Conservation (phyloP, 1,140 invertebrate genomes). For the Hyposmocoma kahamanoa region DNA sequence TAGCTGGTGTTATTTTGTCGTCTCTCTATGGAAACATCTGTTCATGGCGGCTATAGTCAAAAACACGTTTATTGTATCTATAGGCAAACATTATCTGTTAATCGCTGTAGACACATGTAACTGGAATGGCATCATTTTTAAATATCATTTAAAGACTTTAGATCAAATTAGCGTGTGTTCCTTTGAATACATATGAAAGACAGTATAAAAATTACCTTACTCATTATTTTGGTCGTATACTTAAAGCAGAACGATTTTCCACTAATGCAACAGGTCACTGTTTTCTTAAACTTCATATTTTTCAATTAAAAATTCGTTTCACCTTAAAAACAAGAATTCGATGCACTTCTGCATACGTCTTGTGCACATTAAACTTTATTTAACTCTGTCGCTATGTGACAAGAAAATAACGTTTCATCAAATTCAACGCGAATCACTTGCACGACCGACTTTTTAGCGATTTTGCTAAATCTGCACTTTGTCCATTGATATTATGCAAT, state of each 20-base stretch:
- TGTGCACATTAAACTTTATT: background rate
- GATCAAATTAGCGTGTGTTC: too few relatives aligned
- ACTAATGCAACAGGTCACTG: slow-evolving; percentile 53
- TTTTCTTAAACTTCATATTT: slow-evolving; percentile 63
- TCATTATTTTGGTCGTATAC: slow-evolving; percentile 46
- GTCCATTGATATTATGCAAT: background rate
- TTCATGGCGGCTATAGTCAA: too few relatives aligned
- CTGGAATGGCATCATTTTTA: too few relatives aligned
- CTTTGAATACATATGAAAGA: too few relatives aligned
- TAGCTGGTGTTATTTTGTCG: slow-evolving; percentile 23
- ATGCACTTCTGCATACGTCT: background rate
- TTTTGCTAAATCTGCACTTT: background rate
- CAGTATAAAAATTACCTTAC: slow-evolving; percentile 23
- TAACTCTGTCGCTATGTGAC: background rate
- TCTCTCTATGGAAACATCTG: too few relatives aligned
- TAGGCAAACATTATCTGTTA: too few relatives aligned
- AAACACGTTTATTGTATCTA: too few relatives aligned
- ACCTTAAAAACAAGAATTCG: background rate
- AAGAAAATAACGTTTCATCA: background rate
- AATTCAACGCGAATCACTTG: background rate
- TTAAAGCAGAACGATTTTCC: slow-evolving; percentile 46
- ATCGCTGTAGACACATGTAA: too few relatives aligned
- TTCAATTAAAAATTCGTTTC: slow-evolving; percentile 4
- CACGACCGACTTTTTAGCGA: slow-evolving; percentile 2
- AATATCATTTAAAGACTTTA: too few relatives aligned